Base-by-base conservation (phyloP, 2,113 vertebrate species). In the Bubo blakistoni region DNA sequence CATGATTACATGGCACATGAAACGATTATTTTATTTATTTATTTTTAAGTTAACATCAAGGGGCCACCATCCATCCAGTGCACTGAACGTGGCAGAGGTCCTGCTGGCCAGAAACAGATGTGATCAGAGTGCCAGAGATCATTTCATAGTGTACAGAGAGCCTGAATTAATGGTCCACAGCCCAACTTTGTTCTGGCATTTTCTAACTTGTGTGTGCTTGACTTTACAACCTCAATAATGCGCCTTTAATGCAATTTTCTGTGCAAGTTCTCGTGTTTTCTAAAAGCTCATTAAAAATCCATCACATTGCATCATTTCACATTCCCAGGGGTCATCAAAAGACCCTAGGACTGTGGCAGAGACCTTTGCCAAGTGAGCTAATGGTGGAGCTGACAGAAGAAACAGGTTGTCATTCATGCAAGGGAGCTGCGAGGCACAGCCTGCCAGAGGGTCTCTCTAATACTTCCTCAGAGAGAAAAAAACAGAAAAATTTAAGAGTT, bases 281-380 rank as follows among this genome's bases (percentile, higher is more conserved):
- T 9, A 26, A 63, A 67, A 72, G 6, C 10, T 89, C 49, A 87
- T 94, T 91, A 89, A 91, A 95, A 96, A 89, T 82, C 83, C 61
- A 91, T 92, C 67, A 81, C 26, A 77, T 71, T 74, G 86, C 67
- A 73, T 95, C 91, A 74, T 51, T 94, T 89, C 79, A 15, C 49
- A 91, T 72, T 84, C 84, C 72, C 14, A 44, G 21, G 32, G 44
- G 69, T 91, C 81, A 80, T 79, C 78, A 58, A 32, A 85, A 94
- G 87, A 91, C 65, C 86, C 49, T 40, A 81, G n/a, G 59, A 79
- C 78, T 92, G 69, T 14, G 49, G 44, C 61, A 85, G 34, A 86
- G 87, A 87, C 66, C 90, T 90, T 87, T 72, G 70, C 73, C 93
- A 95, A 94, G 70, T 87, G 73, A 95, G 70, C 65, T 81, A 95